These are phyloP conservation scores for Mesorhabditis spiculigera DNA, from an alignment of 2,888 invertebrate species.

Conservation along the genomic window DNA sequence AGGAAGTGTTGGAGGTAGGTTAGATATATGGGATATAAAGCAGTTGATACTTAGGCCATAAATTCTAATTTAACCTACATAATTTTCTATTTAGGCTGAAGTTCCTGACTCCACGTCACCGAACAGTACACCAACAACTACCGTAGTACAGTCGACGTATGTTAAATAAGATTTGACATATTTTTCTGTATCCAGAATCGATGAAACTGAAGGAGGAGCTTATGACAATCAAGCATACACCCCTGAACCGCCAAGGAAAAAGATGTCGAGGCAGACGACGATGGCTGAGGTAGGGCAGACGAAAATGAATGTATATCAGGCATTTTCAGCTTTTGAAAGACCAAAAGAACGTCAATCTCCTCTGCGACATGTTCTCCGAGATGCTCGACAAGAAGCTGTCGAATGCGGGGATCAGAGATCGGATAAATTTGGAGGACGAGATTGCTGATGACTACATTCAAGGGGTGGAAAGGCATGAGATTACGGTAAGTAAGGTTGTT, in stretches of 20 bases:
- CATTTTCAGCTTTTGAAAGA: not conserved
- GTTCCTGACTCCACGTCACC: not conserved
- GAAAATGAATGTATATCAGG: not conserved
- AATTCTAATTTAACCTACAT: not conserved
- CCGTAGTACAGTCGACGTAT: not conserved
- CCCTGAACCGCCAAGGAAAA: too few relatives aligned
- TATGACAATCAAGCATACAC: too few relatives aligned
- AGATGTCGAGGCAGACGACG: too few relatives aligned
- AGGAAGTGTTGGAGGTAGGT: conserved; percentile 1
- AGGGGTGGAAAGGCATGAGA: conserved; percentile 2
- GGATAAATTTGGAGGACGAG: not conserved
- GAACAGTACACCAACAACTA: not conserved
- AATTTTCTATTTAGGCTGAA: not conserved
- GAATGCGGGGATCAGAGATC: not conserved
- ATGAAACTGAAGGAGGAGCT: too few relatives aligned
- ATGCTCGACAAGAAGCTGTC: not conserved
- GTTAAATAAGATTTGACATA: not conserved
- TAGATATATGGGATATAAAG: not conserved
- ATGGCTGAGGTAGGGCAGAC: too few relatives aligned
- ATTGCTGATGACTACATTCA: conserved; percentile 1
- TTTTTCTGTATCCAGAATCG: too few relatives aligned
- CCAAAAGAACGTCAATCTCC: not conserved
- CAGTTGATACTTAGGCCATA: not conserved
- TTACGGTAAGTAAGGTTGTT: not conserved
- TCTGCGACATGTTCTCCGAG: not conserved